Evolutionary conservation across 1,140 invertebrate genomes (phyloP).

Genomic region (roundworm (Caenorhabditis elegans)): WBcel235 BX284603.4:10257001-10257500

Average conservation of each 20-base stretch:
- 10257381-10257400: no score
- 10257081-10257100: slow-evolving; percentile 47
- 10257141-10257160: background rate
- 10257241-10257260: background rate
- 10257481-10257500: no score
- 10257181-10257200: background rate
- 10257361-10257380: no score
- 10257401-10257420: no score
- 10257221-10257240: background rate
- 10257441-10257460: no score
- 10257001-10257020: slow-evolving; percentile 53
- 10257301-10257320: background rate
- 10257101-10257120: slow-evolving; percentile 41
- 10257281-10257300: background rate
- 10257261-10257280: background rate
- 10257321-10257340: no score
- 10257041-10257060: slow-evolving; percentile 47
- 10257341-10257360: no score
- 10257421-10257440: no score
- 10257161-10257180: background rate
- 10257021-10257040: slow-evolving; percentile 54
- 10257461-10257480: no score
- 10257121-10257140: background rate
- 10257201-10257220: background rate
- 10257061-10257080: slow-evolving; percentile 44